Conservation (phyloP, 2,888 invertebrate species). For the Ferrisia virgata region DNA sequence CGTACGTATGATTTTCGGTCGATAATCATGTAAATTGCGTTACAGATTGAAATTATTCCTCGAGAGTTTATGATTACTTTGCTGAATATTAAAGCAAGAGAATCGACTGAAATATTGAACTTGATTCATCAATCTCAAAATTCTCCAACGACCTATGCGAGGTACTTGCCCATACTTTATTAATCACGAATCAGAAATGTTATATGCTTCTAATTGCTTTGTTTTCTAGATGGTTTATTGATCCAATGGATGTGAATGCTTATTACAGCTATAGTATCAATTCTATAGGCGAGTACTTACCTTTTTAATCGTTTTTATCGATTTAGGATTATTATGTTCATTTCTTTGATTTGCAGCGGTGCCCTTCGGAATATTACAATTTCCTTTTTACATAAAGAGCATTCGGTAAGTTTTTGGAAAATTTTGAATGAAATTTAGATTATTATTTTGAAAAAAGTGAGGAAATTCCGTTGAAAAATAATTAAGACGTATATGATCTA, state of each 20-base stretch:
- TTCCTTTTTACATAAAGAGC: constrained; percentile 54
- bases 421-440: neutral
- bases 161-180: neutral
- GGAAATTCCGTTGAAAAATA: neutral
- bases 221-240: neutral
- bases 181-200: neutral
- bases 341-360: constrained; percentile 53
- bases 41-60: neutral
- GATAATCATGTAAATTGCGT: neutral
- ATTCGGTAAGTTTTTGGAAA: neutral
- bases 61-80: neutral
- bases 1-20: too few species aligned
- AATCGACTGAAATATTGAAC: neutral
- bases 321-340: neutral
- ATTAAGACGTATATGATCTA: neutral
- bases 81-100: neutral
- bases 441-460: too few species aligned
- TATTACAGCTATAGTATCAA: constrained; percentile 47
- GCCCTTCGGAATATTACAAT: constrained; percentile 58
- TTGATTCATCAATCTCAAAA: neutral
- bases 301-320: neutral
- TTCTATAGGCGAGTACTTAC: neutral
- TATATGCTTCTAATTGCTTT: neutral
- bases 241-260: neutral
- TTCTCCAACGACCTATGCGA: neutral